Conservation (phyloP, 2,113 vertebrate species). For the Pipa parva region DNA sequence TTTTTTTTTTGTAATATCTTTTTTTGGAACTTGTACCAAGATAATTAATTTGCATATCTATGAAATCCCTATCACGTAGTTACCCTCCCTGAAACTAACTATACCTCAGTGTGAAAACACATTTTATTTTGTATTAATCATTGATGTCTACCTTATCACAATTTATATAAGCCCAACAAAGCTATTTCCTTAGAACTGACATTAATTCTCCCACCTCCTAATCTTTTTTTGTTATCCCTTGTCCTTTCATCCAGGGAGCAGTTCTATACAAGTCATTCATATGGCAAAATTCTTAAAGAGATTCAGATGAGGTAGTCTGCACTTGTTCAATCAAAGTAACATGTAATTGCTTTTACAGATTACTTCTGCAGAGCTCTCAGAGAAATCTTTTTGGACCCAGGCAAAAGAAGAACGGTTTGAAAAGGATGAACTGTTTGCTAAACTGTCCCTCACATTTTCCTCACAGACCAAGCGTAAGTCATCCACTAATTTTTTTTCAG, state of each 20-base stretch:
- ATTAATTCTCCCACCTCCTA: conserved; percentile 1
- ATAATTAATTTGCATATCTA: conserved; percentile 66
- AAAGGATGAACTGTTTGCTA: conserved; percentile 83
- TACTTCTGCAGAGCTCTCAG: conserved; percentile 69
- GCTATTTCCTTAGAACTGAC: neutral
- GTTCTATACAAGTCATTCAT: conserved; percentile 19
- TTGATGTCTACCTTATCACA: conserved; percentile 4
- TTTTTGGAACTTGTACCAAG: conserved; percentile 53
- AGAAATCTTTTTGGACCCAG: conserved; percentile 80
- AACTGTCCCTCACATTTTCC: conserved; percentile 78
- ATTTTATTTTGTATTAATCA: neutral
- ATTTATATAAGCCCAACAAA: conserved; percentile 13
- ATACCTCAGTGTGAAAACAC: neutral
- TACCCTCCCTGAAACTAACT: conserved; percentile 14
- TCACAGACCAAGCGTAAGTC: conserved; percentile 81
- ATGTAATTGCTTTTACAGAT: conserved; percentile 50
- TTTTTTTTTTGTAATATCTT: neutral
- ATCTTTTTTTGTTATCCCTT: neutral
- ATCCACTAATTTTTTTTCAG: neutral
- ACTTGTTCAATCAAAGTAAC: conserved; percentile 24
- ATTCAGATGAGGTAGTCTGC: conserved; percentile 10
- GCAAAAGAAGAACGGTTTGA: conserved; percentile 78
- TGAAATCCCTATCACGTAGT: conserved; percentile 54
- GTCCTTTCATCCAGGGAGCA: conserved; percentile 12
- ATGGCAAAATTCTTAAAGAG: conserved; percentile 11